phyloP scores from a whole-genome alignment of 2,113 vertebrate genomes.

The Indicator maculatus region DNA sequence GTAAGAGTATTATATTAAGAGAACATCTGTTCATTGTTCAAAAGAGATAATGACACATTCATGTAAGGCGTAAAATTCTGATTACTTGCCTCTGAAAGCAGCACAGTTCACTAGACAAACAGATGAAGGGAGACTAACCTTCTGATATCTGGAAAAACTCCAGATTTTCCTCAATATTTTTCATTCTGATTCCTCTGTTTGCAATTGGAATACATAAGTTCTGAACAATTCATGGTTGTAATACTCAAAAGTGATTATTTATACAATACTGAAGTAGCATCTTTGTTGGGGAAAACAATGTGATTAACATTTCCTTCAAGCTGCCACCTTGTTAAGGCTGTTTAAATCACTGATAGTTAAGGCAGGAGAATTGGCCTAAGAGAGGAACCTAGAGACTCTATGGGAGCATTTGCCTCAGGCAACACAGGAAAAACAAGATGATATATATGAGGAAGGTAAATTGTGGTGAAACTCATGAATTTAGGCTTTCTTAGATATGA shows the following conservation, averaged over 20 bases:
- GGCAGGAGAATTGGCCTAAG: fast-evolving
- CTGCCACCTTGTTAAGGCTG: neutral
- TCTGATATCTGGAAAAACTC: neutral
- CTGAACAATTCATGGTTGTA: neutral
- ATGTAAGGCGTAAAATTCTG: neutral
- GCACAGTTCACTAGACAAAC: neutral
- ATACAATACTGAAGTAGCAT: neutral
- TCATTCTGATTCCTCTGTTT: neutral
- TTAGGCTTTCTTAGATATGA: neutral
- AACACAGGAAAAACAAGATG: neutral
- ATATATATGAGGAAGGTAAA: neutral
- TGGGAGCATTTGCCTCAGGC: no score
- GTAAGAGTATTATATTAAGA: neutral
- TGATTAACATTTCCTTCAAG: neutral
- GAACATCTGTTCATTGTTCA: neutral
- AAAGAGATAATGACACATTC: neutral
- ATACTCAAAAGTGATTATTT: neutral
- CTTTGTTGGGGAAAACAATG: neutral
- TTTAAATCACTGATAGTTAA: neutral
- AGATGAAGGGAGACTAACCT: neutral
- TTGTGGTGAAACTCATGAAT: neutral
- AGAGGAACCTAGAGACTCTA: neutral
- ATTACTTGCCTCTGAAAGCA: neutral
- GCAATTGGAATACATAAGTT: neutral
- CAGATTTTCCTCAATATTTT: neutral